Conservation (phyloP, 2,888 invertebrate species). For the Philereme transversata region DNA sequence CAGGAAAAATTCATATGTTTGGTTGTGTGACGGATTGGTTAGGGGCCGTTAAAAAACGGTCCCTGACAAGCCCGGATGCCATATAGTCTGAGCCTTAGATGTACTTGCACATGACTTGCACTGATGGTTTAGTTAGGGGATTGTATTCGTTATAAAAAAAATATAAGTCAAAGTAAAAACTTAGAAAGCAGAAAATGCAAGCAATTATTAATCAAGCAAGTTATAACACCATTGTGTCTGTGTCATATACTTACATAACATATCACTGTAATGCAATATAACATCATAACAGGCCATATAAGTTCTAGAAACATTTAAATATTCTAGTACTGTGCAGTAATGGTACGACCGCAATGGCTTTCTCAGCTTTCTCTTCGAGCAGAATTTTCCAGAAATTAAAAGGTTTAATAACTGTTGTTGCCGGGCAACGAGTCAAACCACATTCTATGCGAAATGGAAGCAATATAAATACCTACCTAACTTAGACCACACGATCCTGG, state of each 20-base stretch:
- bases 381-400: conserved; percentile 37
- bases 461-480: neutral
- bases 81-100: too few relatives aligned
- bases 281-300: conserved; percentile 8
- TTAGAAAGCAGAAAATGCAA: neutral
- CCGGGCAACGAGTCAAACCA: conserved; percentile 27
- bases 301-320: conserved; percentile 29
- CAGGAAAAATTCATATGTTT: too few relatives aligned
- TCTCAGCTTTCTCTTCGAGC: conserved; percentile 38
- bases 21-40: too few relatives aligned
- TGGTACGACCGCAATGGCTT: conserved; percentile 26
- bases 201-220: neutral
- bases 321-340: conserved; percentile 19
- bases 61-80: too few relatives aligned
- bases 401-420: conserved; percentile 16
- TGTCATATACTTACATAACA: neutral
- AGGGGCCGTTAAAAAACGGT: too few relatives aligned
- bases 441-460: conserved; percentile 20
- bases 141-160: too few relatives aligned
- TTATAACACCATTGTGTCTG: conserved; percentile 5
- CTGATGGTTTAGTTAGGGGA: too few relatives aligned
- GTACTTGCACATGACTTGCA: too few relatives aligned
- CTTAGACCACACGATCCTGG: neutral
- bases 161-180: too few relatives aligned
- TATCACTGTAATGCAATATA: neutral